Base-by-base conservation (phyloP, 2,888 invertebrate genomes). In the Eupsilia transversa region DNA sequence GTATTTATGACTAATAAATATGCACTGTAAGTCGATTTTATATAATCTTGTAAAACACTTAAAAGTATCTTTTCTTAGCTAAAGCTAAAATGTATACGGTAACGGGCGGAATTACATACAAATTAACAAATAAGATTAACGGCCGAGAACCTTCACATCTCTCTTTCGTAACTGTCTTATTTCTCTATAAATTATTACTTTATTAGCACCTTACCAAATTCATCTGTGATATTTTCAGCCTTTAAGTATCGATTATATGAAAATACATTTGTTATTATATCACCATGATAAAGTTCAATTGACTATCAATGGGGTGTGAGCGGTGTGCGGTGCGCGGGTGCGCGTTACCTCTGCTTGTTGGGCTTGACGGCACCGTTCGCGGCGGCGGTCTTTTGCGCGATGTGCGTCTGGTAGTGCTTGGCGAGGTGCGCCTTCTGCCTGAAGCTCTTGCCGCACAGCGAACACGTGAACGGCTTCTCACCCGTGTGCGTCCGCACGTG, bases 401-500 rank as follows among this genome's bases (percentile, higher is more conserved):
- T 98, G 94, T 99, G 99, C 80, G 99, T 99, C 96, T 99, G 99
- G 92, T 99, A 98, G 95, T 99, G 99, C 93, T 99, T 99, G 78
- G 99, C 99, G 88, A 99, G 96, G 90, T 99, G 99, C 0, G 99
- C 99, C 92, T 99, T 99, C 93, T 99, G 99, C 66, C 99, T 97
- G 95, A 99, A 99, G 91, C 98, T 98, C 94, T 99, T 99, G 83
- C 99, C 99, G 93, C 99, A 99, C 74, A 99, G 97, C 30, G 98
- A 98, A 93, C 99, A 99, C 52, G 98, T 97, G 94, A 99, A 99
- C 0, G 99, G 99, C 92, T 99, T 99, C 94, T 99, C 99, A 0
- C 99, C 99, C 0, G 99, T 99, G 93, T 99, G 99, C 41, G 99
- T 99, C 88, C 99, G 97, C 87, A 99, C 98, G 94, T 99, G 99